Evolutionary conservation across 1,140 invertebrate species (phyloP).

Genomic region (Tetramorium simillimum): DNA sequence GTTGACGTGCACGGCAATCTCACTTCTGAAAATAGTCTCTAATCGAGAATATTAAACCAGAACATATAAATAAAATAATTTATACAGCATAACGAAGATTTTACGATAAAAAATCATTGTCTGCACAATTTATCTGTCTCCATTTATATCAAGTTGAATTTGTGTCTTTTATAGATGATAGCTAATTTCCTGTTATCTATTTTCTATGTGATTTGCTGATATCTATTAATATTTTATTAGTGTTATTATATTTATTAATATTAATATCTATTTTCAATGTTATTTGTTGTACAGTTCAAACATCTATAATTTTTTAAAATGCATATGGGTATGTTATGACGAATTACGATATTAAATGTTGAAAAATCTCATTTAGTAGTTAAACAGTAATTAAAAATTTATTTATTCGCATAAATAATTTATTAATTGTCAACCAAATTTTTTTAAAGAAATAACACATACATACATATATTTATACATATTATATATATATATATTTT

Average conservation of each 20-base stretch:
- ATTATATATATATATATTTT: too few relatives aligned
- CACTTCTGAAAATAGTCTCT: slow-evolving; percentile 36
- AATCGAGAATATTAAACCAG: slow-evolving; percentile 22
- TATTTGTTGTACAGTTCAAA: background rate
- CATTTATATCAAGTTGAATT: background rate
- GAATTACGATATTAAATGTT: too few relatives aligned
- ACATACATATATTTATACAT: too few relatives aligned
- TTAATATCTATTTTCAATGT: too few relatives aligned
- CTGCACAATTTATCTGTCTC: background rate
- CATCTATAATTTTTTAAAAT: background rate
- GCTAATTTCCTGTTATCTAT: background rate
- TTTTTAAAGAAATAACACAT: too few relatives aligned
- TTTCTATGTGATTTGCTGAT: background rate
- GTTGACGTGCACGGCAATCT: slow-evolving; percentile 37
- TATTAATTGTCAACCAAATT: too few relatives aligned
- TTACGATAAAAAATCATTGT: slow-evolving; percentile 10
- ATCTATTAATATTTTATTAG: too few relatives aligned
- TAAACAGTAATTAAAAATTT: too few relatives aligned
- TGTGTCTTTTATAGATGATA: background rate
- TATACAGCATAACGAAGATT: background rate
- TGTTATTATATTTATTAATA: too few relatives aligned
- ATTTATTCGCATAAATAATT: too few relatives aligned
- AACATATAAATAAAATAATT: background rate
- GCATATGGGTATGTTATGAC: too few relatives aligned
- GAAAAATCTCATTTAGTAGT: too few relatives aligned